Base-by-base conservation (phyloP, 1,140 invertebrate genomes). In the Neodiprion fabricii region DNA sequence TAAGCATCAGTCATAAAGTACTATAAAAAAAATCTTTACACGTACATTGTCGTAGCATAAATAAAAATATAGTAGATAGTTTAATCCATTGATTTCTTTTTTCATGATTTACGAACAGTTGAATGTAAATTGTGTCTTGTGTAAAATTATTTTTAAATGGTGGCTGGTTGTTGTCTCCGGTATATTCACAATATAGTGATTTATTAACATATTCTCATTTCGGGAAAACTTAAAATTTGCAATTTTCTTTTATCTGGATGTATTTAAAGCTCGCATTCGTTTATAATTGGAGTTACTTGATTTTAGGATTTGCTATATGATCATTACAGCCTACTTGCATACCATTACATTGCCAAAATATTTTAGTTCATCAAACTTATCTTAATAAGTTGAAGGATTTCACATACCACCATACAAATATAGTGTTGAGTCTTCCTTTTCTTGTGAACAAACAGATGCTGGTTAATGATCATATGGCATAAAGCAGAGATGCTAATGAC, bases 111-210 rank as follows among this genome's bases (percentile, higher is more conserved):
- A 73, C 21, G 17, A 40, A 21, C 14, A 69, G 17, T 65, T 17
- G 23, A 9, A 67, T 69, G 53, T 8, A 76, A 71, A 79, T 66
- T 78, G 71, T n/a, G 53, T 74, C 76, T 71, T 74, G 76, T 71
- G 61, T 76, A 71, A 72, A 71, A 67, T 75, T 77, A 70, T 78
- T 80, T 40, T 53, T 85, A 78, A 77, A 82, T 83, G 82, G 84
- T 85, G 84, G 79, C 79, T 84, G 84, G 80, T 83, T 80, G 81
- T 78, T 77, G 75, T 78, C 75, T 80, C 48, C 78, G 74, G 69
- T 81, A 70, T 80, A 66, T 78, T 81, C 79, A 82, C 75, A 80
- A 74, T 72, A 10, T 49, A 72, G 67, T 76, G 76, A 70, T 70
- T 40, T 70, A 77, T 78, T 73, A 74, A 75, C 21, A 14, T 50